Base-by-base conservation (phyloP, 2,113 vertebrate species). In the Dipodomys stephensi region DNA sequence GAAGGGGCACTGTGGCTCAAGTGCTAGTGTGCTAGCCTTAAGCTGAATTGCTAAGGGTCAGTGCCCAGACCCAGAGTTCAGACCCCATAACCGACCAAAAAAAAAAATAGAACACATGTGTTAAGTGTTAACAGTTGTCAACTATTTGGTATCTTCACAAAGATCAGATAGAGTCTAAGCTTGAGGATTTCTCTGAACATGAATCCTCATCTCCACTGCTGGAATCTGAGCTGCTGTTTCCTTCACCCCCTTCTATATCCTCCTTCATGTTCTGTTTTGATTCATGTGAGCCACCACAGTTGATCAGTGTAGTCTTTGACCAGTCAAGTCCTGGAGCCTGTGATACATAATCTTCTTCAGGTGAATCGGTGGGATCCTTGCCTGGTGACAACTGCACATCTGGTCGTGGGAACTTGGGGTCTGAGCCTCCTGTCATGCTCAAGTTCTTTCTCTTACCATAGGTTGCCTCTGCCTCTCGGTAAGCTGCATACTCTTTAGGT, bases 151-250 rank as follows among this genome's bases (percentile, higher is more conserved):
- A 11, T 79, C 96, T 97, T 94, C 97, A 96, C 95, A 96, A 96
- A 96, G 18, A 69, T 99, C 98, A 99, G 98, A 98, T 98, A 20
- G 98, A 99, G 68, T 99, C 98, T 0, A 98, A 99, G 85, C 98
- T 98, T 0, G 98, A 99, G 5, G 98, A 98, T 35, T 97, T 98
- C 20, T 92, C 98, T 0, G 98, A 99, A 91, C 98, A 99, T 0
- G 98, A 96, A 0, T 98, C 98, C 0, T 98, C 98, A 1, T 98
- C 98, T 19, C 98, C 95, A 9, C 44, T 96, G 10, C 68, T 86
- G 30, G 25, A 57, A 8, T 25, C 76, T n/a, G 67, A 80, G 67
- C 35, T 13, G 27, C 3, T 93, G 0, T 97, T 98, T 0, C 96
- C 97, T 1, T 97, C 92, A 0, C 97, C 97, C 0, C 98, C 97